These are phyloP conservation scores for Phylloscopus collybita DNA, from an alignment of 2,797 vertebrate species.

Conservation along the genomic window DNA sequence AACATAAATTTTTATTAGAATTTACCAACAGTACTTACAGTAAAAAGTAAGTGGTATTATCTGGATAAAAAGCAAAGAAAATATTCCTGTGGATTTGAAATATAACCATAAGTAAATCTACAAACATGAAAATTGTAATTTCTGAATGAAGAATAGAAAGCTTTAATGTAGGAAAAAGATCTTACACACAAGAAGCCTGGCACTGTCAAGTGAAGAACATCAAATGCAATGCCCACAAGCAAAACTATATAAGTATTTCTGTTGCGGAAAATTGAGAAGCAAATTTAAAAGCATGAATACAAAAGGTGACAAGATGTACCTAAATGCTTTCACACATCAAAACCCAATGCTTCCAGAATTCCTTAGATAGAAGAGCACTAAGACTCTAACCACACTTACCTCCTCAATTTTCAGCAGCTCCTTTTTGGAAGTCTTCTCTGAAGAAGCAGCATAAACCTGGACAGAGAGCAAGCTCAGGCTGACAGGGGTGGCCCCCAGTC, in stretches of 20 bases:
- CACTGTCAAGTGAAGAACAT: neutral
- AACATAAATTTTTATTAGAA: neutral
- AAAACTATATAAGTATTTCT: neutral
- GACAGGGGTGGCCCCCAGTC: constrained; percentile 76
- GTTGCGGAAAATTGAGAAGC: neutral
- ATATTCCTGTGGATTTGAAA: neutral
- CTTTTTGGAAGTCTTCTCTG: constrained; percentile 77
- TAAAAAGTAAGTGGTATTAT: neutral
- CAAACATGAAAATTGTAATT: neutral
- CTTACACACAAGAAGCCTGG: neutral
- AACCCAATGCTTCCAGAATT: neutral
- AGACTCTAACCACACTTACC: constrained; percentile 70
- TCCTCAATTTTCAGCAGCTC: constrained; percentile 82
- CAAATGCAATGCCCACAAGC: neutral
- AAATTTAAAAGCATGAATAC: neutral
- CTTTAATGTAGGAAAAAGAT: neutral
- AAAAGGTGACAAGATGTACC: neutral
- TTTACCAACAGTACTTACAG: neutral
- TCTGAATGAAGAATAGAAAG: neutral
- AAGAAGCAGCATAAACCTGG: constrained; percentile 81
- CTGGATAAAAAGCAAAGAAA: neutral
- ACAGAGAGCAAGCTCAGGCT: constrained; percentile 78
- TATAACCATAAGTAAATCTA: neutral
- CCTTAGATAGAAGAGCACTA: neutral
- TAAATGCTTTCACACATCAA: neutral